These are phyloP conservation scores for Lerista edwardsae DNA, from an alignment of 2,797 vertebrate genomes.

Conservation along the genomic window DNA sequence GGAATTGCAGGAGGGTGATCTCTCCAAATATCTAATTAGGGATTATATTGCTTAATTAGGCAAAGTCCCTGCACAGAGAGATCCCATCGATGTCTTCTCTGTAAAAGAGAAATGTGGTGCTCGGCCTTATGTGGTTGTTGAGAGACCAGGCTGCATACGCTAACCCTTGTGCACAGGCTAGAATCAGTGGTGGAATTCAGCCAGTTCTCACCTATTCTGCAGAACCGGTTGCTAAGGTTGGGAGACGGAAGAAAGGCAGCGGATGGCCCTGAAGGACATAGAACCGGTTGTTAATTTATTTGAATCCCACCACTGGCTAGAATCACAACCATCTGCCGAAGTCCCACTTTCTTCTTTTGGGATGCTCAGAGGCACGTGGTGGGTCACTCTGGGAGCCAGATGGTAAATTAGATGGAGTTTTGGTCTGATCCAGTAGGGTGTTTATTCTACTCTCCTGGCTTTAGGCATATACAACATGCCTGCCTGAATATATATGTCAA, in stretches of 20 bases:
- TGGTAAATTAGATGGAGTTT: neutral
- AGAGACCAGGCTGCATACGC: neutral
- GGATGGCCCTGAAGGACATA: too few species aligned
- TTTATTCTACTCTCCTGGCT: neutral
- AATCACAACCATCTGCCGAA: neutral
- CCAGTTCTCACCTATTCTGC: too few species aligned
- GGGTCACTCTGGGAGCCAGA: too few species aligned
- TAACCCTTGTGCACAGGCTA: too few species aligned
- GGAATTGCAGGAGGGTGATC: neutral
- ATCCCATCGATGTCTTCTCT: neutral
- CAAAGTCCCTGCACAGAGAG: neutral
- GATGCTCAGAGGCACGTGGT: neutral
- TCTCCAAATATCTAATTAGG: neutral
- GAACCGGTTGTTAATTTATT: too few species aligned
- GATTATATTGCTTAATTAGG: neutral
- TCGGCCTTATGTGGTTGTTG: neutral
- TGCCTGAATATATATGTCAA: constrained; percentile 43
- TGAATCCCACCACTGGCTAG: too few species aligned
- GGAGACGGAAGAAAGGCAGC: too few species aligned
- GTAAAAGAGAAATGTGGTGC: neutral
- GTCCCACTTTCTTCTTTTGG: neutral
- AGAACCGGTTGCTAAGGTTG: too few species aligned
- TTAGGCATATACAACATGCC: constrained; percentile 26
- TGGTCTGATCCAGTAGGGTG: neutral
- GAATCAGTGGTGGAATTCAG: too few species aligned